phyloP scores from a whole-genome alignment of 2,113 vertebrate species.

The Promerops cafer region DNA sequence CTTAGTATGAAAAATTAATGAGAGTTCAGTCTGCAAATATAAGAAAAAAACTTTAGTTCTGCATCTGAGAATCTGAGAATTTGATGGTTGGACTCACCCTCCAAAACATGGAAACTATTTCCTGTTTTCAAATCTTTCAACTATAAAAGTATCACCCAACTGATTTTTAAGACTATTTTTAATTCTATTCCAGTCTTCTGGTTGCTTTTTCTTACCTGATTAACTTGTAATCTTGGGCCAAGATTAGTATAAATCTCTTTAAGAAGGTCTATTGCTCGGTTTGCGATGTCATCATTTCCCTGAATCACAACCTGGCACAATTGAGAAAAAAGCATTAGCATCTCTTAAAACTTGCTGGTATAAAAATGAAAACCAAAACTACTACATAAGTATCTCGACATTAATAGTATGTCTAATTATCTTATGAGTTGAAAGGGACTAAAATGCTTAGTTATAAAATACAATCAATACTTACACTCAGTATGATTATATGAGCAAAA shows the following conservation, averaged over 20 bases:
- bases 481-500: background rate
- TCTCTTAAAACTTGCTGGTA: background rate
- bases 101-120: background rate
- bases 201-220: constrained; percentile 82
- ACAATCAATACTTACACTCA: background rate
- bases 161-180: background rate
- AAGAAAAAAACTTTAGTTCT: background rate
- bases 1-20: background rate
- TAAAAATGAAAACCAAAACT: background rate
- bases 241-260: constrained; percentile 99
- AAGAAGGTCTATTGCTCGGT: constrained; percentile 94
- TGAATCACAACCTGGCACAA: constrained; percentile 92
- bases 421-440: background rate
- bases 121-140: background rate
- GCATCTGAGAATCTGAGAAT: background rate
- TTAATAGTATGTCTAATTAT: background rate
- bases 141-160: background rate
- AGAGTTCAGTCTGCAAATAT: background rate
- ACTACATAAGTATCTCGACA: background rate
- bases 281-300: constrained; percentile 97
- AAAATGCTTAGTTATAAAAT: background rate
- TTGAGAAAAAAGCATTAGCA: background rate
- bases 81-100: background rate
- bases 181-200: background rate
- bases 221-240: constrained; percentile 96